phyloP scores from a whole-genome alignment of 2,888 invertebrate genomes.

The Brachyptera putata region DNA sequence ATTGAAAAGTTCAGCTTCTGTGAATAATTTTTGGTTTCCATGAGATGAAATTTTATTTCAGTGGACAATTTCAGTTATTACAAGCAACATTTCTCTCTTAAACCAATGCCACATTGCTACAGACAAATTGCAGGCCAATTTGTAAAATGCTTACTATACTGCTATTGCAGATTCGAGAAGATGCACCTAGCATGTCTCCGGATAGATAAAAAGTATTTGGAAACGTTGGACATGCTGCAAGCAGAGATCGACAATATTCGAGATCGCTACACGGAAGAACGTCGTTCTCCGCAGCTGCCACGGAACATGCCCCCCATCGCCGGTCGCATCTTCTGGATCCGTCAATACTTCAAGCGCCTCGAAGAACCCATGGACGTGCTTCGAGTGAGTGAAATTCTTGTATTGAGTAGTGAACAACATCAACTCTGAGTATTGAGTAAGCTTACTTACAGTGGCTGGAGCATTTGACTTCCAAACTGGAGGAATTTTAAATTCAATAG shows the following conservation, averaged over 20 bases:
- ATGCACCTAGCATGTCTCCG: conserved; percentile 66
- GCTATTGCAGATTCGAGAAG: conserved; percentile 61
- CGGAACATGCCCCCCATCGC: conserved; percentile 74
- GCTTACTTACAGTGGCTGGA: too few relatives aligned
- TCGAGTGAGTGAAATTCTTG: conserved; percentile 37
- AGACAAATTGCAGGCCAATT: too few relatives aligned
- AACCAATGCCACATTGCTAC: too few relatives aligned
- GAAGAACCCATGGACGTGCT: conserved; percentile 68
- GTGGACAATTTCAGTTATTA: too few relatives aligned
- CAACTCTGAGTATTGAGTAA: too few relatives aligned
- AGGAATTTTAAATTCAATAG: too few relatives aligned
- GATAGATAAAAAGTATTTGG: conserved; percentile 69
- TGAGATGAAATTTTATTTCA: too few relatives aligned
- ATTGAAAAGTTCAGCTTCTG: too few relatives aligned
- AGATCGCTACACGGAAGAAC: conserved; percentile 73
- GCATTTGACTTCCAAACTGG: too few relatives aligned
- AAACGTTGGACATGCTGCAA: conserved; percentile 62
- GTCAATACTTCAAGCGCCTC: conserved; percentile 69
- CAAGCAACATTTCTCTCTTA: too few relatives aligned
- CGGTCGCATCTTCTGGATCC: conserved; percentile 78
- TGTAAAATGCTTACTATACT: conserved; percentile 10
- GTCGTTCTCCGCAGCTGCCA: conserved; percentile 67
- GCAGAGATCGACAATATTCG: conserved; percentile 65
- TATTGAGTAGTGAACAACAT: not conserved
- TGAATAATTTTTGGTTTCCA: too few relatives aligned